Percentiles rank a stretch among this genome's conserved stretches.
Conservation (phyloP, 2,888 invertebrate genomes). For the Lamellibrachia columna region DNA sequence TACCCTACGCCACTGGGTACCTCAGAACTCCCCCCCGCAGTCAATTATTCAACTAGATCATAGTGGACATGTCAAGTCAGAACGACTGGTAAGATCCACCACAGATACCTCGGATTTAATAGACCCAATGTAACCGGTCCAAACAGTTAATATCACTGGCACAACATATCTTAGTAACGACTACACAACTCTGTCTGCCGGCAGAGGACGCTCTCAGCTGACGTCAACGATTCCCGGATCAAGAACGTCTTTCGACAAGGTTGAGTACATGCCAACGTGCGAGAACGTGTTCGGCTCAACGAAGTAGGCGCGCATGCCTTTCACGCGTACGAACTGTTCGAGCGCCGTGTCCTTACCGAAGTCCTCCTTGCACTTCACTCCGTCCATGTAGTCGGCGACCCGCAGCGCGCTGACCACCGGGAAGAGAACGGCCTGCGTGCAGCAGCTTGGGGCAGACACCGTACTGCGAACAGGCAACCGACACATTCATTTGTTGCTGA, state of each 20-base stretch:
- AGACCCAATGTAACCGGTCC: no score
- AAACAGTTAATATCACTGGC: no score
- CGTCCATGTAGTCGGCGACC: conserved; percentile 47
- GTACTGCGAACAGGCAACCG: conserved; percentile 37
- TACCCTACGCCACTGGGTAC: no score
- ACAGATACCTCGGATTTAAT: no score
- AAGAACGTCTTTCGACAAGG: conserved; percentile 45
- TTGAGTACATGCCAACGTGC: conserved; percentile 59
- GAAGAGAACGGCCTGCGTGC: conserved; percentile 63
- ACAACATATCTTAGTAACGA: not conserved
- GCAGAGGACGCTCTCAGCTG: not conserved
- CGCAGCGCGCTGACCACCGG: conserved; percentile 44
- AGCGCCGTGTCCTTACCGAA: conserved; percentile 55
- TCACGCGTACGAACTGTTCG: conserved; percentile 43
- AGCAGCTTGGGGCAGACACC: conserved; percentile 57
- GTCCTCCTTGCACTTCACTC: conserved; percentile 43
- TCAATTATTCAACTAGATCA: no score
- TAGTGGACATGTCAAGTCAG: no score
- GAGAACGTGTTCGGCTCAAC: conserved; percentile 58
- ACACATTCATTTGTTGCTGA: not conserved
- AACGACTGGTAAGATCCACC: no score
- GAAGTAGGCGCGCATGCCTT: conserved; percentile 42
- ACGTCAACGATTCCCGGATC: conserved; percentile 48
- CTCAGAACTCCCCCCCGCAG: no score
- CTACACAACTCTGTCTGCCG: not conserved